Base-by-base conservation (phyloP, 2,888 invertebrate genomes). In the Scaptomyza tumidula region DNA sequence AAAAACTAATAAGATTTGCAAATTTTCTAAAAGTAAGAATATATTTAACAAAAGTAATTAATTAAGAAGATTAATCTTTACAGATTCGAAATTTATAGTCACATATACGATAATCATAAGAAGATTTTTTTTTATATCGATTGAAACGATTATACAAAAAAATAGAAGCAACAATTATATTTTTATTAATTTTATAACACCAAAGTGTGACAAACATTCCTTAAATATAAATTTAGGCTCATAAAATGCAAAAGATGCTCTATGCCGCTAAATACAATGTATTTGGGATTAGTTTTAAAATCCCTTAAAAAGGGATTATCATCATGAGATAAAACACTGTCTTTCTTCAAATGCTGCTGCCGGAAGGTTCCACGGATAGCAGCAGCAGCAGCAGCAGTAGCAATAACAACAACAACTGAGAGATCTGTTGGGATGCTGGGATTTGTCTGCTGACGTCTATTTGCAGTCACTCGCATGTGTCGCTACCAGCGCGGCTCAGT, bases 401-500 rank as follows among this genome's bases (percentile, higher is more conserved):
- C 39, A 39, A 4, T 27, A 13, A 45, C 31, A 60, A 29, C 45
- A 50, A 43, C 16, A 41, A 45, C 9, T 41, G 55, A 48, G 55
- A 19, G 45, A 54, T 39, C 16, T 39, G 45, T 24, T 60, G 52
- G 55, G 33, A 44, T 50, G 64, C 27, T 53, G 49, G 19, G 54
- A 62, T 16, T 16, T 41, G 69, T 64, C 57, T 53, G 53, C 74
- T 72, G 77, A 72, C 77, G 57, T 78, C 64, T 82, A 81, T 82
- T 86, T 82, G 86, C 84, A 80, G 81, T 78, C 72, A 68, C 50
- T 85, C 78, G 79, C 88, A 85, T 87, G 78, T 87, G 86, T 87
- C 88, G 80, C 80, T 82, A 74, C 71, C 85, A 88, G 80, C 74
- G 71, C 19, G n/a, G 19, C 24, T 41, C 16, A 41, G 41, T 41